Conservation (phyloP, 2,888 invertebrate species). For the Eupsilia transversa region DNA sequence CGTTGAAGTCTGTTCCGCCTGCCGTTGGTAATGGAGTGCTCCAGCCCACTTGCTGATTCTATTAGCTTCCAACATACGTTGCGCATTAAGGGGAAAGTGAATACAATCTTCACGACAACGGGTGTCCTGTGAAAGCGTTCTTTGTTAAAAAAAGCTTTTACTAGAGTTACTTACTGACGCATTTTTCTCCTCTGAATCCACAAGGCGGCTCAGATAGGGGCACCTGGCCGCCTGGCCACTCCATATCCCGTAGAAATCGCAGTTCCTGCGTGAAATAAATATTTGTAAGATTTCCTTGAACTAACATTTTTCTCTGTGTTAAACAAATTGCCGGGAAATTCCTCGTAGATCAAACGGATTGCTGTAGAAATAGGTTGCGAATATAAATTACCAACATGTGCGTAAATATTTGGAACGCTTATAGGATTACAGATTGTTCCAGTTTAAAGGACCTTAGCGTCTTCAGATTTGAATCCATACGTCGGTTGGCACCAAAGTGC, state of each 20-base stretch:
- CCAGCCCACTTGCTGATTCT: conserved; percentile 76
- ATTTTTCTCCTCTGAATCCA: conserved; percentile 97
- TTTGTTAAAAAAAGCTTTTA: neutral
- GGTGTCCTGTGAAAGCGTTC: conserved; percentile 34
- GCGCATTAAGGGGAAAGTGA: conserved; percentile 73
- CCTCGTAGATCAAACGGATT: conserved; percentile 54
- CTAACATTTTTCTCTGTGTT: conserved; percentile 25
- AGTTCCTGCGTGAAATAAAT: conserved; percentile 91
- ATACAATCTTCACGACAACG: conserved; percentile 64
- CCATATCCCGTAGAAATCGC: conserved; percentile 92
- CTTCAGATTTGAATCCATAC: conserved; percentile 68
- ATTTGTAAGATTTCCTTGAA: conserved; percentile 46
- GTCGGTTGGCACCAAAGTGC: conserved; percentile 80
- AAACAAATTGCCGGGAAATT: conserved; percentile 50
- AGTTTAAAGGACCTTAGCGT: conserved; percentile 72
- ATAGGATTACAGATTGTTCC: conserved; percentile 64
- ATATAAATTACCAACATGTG: conserved; percentile 38
- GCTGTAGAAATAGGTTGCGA: conserved; percentile 45
- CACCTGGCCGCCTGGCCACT: conserved; percentile 94
- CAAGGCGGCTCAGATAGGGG: conserved; percentile 96
- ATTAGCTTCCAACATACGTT: conserved; percentile 76
- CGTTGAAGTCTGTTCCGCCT: conserved; percentile 44
- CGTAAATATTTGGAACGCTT: conserved; percentile 36
- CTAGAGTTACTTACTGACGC: conserved; percentile 93
- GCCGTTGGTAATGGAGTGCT: conserved; percentile 73